Conservation (phyloP, 2,888 invertebrate species). For the Gymnosoma rotundatum region DNA sequence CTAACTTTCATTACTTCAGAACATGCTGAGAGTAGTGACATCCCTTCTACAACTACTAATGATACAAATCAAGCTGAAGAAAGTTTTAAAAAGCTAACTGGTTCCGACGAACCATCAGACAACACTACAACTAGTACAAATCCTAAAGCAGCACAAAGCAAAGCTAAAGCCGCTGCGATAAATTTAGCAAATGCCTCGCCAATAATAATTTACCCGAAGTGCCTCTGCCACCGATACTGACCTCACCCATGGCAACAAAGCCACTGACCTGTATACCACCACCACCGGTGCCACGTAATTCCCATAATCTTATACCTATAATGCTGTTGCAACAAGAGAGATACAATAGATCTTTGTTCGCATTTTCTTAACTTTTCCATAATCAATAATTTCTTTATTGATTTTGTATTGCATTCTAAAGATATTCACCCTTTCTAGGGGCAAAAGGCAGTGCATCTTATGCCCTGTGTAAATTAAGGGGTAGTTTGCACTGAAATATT, state of each 20-base stretch:
- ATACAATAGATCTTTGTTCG: neutral
- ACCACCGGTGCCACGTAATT: slow-evolving; percentile 86
- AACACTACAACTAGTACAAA: slow-evolving; percentile 30
- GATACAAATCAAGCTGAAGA: slow-evolving; percentile 49
- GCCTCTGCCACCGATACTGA: slow-evolving; percentile 81
- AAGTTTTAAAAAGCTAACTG: slow-evolving; percentile 43
- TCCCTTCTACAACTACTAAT: slow-evolving; percentile 30
- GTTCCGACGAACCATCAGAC: slow-evolving; percentile 4
- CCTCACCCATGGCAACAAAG: slow-evolving; percentile 82
- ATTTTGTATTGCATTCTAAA: no score
- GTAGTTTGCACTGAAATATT: no score
- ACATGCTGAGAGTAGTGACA: slow-evolving; percentile 32
- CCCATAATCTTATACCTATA: slow-evolving; percentile 80
- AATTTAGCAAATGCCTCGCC: slow-evolving; percentile 52
- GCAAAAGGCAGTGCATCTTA: no score
- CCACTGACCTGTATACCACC: slow-evolving; percentile 87
- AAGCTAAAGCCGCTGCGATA: slow-evolving; percentile 34
- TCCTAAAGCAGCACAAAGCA: slow-evolving; percentile 43
- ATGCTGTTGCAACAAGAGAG: slow-evolving; percentile 76
- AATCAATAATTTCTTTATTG: no score
- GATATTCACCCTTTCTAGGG: no score
- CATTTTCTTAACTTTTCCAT: no score
- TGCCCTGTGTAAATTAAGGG: no score
- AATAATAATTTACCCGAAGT: slow-evolving; percentile 67
- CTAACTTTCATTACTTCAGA: neutral